Base-by-base conservation (phyloP, 2,888 invertebrate genomes). In the Philereme transversata region DNA sequence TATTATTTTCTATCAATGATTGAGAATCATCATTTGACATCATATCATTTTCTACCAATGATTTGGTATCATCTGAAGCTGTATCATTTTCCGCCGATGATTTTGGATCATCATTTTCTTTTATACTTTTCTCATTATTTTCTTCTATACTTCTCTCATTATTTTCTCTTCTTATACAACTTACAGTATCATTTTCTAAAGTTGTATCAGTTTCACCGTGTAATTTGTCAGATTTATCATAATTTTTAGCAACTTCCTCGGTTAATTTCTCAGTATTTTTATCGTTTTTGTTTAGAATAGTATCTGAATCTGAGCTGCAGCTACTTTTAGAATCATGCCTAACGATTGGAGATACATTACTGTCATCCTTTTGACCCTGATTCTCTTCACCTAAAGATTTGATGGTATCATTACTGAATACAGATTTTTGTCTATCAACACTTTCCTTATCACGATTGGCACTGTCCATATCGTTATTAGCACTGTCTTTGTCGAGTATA, bases 401-500 rank as follows among this genome's bases (percentile, higher is more conserved):
- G 6, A 10, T 10, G 5, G 43, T 5, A 10, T 11, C 40, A 7
- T 43, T 41, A 43, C 47, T 46, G n/a, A 10, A 51, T 6, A 4
- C 43, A 33, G 40, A 8, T 40, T 40, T 40, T 40, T 6, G 36
- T 7, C 6, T 2, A 47, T 49, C 45, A 38, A 22, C 51, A 48
- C 47, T 45, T 35, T n/a, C 44, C 22, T 22, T 22, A 22, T 22
- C 22, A 22, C 3, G 22, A 22, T 22, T 22, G 22, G 22, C 22
- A 22, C 22, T 22, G 22, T 22, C 22, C 22, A 22, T 22, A 22
- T 22, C 22, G 22, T 22, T 22, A 6, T 34, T 57, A 51, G 56
- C 43, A 45, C 5, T 34, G 51, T 43, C 57, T 35, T 58, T 62
- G 47, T 52, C 54, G n/a, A 62, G 45, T n/a, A 60, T 57, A 46